Evolutionary conservation across 2,113 vertebrate species (phyloP), one percentile per base, ranked within the genome.

Genomic region (Jacana jacana): DNA sequence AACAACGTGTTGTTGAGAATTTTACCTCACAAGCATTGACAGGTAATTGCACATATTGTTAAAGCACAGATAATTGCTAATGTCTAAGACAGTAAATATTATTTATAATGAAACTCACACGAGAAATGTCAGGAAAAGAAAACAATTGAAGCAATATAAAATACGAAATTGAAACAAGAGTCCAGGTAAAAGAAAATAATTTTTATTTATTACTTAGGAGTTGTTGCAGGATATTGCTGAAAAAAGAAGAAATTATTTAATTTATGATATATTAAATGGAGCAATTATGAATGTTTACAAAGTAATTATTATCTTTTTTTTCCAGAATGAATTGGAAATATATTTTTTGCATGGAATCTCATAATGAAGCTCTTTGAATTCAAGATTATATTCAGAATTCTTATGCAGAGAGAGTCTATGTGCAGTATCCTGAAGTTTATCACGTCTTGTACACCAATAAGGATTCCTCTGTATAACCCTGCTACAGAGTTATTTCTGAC

Each of bases 101-200:
- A 33, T 39, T 69, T 31, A 10, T 8, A 66, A 23, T n/a, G 22
- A 30, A 88, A 65, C 1, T 46, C 12, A 28, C 7, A 79, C 63
- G 63, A 37, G 6, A 12, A 46, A 31, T 69, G 8, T 17, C 30
- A 71, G 8, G 10, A 14, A 75, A 54, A 49, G 17, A 7, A 30
- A 52, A 55, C 57, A 54, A 44, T 10, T 7, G 4, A 46, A 17
- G 6, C 4, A 82, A 22, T 16, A 33, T 3, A 75, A 82, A 90
- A 46, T 31, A 40, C 11, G 14, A 25, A 58, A 64, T 49, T 33
- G 31, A 49, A 40, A 22, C 65, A 65, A 79, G 5, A 23, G 3
- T 28, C 23, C 1, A 1, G 51, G 6, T 2, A 5, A 65, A 77
- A 61, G 6, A 66, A 51, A 42, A 24, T 2, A 16, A 1, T 0